phyloP scores from a whole-genome alignment of 2,113 vertebrate species.

The Ptyas mucosa region DNA sequence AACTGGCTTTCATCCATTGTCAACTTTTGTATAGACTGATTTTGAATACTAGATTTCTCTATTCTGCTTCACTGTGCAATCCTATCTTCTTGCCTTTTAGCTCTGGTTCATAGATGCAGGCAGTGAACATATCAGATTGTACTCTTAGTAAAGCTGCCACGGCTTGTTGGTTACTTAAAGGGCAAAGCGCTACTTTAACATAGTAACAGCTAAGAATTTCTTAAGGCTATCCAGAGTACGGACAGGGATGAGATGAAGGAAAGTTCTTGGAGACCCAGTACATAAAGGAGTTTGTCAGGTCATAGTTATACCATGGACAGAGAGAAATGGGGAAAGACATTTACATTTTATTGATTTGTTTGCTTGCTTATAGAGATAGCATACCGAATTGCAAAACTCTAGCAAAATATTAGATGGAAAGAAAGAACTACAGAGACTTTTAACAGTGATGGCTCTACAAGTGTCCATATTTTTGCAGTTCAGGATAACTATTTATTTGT shows the following conservation, averaged over 20 bases:
- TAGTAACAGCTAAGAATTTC: background rate
- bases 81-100: background rate
- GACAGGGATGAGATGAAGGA: background rate
- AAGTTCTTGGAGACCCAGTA: background rate
- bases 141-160: background rate
- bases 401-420: background rate
- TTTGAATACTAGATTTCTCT: background rate
- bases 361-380: background rate
- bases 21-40: background rate
- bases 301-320: background rate
- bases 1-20: background rate
- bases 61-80: background rate
- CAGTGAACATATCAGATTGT: background rate
- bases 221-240: background rate
- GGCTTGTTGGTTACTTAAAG: background rate
- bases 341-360: background rate
- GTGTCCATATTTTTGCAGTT: background rate
- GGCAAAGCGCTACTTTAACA: background rate
- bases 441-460: background rate
- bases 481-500: background rate
- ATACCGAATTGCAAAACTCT: background rate
- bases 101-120: background rate
- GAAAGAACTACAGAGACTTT: background rate
- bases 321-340: background rate
- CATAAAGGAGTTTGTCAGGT: background rate